A percentile compares a stretch with the other conserved stretches of the same genome.
Conservation (phyloP, 1,140 invertebrate genomes). For the Vanessa tameamea region DNA sequence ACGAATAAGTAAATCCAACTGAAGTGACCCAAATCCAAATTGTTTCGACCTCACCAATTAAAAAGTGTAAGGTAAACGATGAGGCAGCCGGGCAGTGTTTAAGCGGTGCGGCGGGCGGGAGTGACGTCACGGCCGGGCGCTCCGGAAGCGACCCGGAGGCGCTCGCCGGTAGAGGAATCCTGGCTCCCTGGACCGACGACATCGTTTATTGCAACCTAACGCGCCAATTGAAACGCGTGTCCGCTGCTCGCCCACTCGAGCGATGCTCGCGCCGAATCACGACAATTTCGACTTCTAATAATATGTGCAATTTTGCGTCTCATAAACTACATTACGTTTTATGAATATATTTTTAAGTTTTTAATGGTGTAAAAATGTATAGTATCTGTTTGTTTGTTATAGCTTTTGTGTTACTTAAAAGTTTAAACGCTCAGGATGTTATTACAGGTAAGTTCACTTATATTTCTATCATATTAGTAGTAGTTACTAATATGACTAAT, state of each 20-base stretch:
- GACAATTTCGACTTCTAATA: conserved; percentile 51
- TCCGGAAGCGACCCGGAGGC: conserved; percentile 67
- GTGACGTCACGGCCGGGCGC: conserved; percentile 66
- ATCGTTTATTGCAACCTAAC: conserved; percentile 66
- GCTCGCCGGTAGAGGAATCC: conserved; percentile 60
- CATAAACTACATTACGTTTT: conserved; percentile 24
- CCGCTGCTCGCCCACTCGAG: conserved; percentile 62
- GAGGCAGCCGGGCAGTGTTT: conserved; percentile 50
- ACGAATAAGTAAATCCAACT: conserved; percentile 62
- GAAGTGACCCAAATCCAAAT: conserved; percentile 76
- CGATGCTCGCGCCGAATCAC: conserved; percentile 55
- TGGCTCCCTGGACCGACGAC: conserved; percentile 65
- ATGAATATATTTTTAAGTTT: conserved; percentile 7
- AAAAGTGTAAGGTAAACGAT: conserved; percentile 75
- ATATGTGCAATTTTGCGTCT: conserved; percentile 39
- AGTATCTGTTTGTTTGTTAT: conserved; percentile 46
- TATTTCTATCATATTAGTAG: not conserved
- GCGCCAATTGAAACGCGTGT: conserved; percentile 75
- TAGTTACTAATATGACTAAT: not conserved
- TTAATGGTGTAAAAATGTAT: conserved; percentile 47
- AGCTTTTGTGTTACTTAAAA: conserved; percentile 44
- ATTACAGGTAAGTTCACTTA: conserved; percentile 44
- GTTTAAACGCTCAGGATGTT: conserved; percentile 46
- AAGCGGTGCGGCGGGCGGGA: conserved; percentile 49
- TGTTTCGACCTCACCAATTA: conserved; percentile 77